Base-by-base conservation (phyloP, 2,888 invertebrate genomes). In the Punctoribates punctum region DNA sequence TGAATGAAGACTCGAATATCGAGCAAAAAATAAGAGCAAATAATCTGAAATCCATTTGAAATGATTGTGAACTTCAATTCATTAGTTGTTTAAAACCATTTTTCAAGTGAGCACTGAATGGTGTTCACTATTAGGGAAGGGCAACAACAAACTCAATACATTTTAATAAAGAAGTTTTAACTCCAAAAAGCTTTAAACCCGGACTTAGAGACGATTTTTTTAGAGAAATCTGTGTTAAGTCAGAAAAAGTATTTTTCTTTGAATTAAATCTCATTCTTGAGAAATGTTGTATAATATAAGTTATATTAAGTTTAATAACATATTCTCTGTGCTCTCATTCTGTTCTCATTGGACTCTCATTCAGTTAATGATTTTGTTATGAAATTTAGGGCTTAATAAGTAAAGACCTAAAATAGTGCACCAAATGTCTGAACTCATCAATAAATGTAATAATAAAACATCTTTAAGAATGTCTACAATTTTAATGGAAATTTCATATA, bases 221-320 rank as follows among this genome's bases (percentile, higher is more conserved):
- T 34, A 62, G 9, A 62, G 62, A 62, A 62, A 62, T 62, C 62
- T n/a, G 62, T 62, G 62, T 62, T 62, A 62, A 62, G 62, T 34
- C 62, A 62, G 3, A 34, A 62, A 62, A 62, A 29, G 13, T 34
- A 23, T 34, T 13, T 34, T 60, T 34, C 27, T 62, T 15, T 34
- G 62, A 27, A 62, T 62, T 27, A 62, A 62, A 62, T 62, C 25
- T 62, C 34, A 27, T 34, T 62, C n/a, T 34, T 62, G 5, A 27
- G 34, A 62, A 62, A 62, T 34, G 29, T 29, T 62, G 9, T 23
- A 9, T 57, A 57, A 57, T 23, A 25, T 57, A 57, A 57, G 25
- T 25, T 25, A 57, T 57, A 25, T 57, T 57, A 25, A 57, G 23
- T 57, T 57, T 57, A 57, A 57, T 57, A 57, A 57, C 25, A 57